phyloP scores from a whole-genome alignment of 2,888 invertebrate genomes.

The Epirrhoe tristata region DNA sequence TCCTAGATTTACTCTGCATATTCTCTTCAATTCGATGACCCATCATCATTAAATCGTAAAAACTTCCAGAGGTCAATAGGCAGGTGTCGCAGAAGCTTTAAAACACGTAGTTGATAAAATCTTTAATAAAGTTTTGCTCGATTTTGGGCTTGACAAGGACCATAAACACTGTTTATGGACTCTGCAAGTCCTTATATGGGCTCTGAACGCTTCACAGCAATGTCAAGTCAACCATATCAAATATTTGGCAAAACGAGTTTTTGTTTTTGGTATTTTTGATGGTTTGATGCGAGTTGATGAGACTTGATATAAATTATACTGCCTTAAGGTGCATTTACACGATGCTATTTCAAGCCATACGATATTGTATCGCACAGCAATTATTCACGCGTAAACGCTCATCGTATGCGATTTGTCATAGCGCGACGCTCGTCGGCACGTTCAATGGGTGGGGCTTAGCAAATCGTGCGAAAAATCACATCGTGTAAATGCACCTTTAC shows the following conservation, averaged over 20 bases:
- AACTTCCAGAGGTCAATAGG: constrained; percentile 37
- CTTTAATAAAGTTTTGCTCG: background rate
- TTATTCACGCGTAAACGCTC: too few relatives aligned
- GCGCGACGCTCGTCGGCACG: too few relatives aligned
- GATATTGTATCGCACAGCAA: too few relatives aligned
- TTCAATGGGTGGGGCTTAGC: too few relatives aligned
- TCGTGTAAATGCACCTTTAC: too few relatives aligned
- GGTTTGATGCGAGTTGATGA: background rate
- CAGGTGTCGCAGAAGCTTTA: constrained; percentile 14
- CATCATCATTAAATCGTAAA: constrained; percentile 36
- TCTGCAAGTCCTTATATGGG: constrained; percentile 7
- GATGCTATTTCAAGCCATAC: too few relatives aligned
- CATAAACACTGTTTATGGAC: constrained; percentile 8
- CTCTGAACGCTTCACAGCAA: constrained; percentile 2
- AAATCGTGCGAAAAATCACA: too few relatives aligned
- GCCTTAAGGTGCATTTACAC: too few relatives aligned
- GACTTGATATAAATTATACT: too few relatives aligned
- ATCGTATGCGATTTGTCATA: too few relatives aligned
- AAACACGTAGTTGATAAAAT: background rate
- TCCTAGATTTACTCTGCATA: constrained; percentile 20
- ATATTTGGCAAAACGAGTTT: background rate
- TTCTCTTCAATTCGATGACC: constrained; percentile 12
- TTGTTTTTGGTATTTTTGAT: background rate
- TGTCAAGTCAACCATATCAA: constrained; percentile 7
- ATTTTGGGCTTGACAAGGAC: constrained; percentile 5